Conservation (phyloP, 1,140 invertebrate species). For the Halyomorpha halys region DNA sequence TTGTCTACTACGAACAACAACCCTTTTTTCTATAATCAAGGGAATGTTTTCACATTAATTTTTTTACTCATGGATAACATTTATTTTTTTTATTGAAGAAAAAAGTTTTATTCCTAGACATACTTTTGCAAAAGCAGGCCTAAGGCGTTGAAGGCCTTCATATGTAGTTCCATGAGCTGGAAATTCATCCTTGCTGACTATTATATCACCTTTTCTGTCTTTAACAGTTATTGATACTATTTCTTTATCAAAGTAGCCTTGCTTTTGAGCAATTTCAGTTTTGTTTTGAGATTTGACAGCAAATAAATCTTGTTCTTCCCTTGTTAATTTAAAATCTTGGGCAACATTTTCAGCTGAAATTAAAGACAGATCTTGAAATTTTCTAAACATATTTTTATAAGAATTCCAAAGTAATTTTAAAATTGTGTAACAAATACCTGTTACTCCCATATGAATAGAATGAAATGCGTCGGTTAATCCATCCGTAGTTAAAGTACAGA, state of each 20-base stretch:
- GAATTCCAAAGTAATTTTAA: neutral
- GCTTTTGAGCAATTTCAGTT: constrained; percentile 50
- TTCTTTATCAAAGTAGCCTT: constrained; percentile 59
- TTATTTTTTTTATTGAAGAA: no score
- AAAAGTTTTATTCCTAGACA: no score
- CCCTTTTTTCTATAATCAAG: no score
- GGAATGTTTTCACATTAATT: no score
- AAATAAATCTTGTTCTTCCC: constrained; percentile 66
- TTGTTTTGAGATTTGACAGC: constrained; percentile 62
- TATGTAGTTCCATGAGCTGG: constrained; percentile 49
- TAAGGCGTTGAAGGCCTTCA: constrained; percentile 49
- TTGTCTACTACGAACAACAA: no score
- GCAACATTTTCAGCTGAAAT: constrained; percentile 65
- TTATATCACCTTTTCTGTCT: constrained; percentile 41
- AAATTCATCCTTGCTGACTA: constrained; percentile 52
- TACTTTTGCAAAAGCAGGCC: constrained; percentile 52
- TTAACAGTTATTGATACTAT: constrained; percentile 51
- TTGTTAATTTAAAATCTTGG: constrained; percentile 52
- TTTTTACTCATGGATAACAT: no score
- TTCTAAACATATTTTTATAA: neutral
- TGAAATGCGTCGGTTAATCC: constrained; percentile 72
- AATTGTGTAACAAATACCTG: constrained; percentile 43
- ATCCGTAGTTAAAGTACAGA: constrained; percentile 64
- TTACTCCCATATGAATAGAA: constrained; percentile 74
- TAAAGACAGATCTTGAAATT: neutral